These are phyloP conservation scores for Cheilosia soror DNA, from an alignment of 2,888 invertebrate species.

Conservation along the genomic window DNA sequence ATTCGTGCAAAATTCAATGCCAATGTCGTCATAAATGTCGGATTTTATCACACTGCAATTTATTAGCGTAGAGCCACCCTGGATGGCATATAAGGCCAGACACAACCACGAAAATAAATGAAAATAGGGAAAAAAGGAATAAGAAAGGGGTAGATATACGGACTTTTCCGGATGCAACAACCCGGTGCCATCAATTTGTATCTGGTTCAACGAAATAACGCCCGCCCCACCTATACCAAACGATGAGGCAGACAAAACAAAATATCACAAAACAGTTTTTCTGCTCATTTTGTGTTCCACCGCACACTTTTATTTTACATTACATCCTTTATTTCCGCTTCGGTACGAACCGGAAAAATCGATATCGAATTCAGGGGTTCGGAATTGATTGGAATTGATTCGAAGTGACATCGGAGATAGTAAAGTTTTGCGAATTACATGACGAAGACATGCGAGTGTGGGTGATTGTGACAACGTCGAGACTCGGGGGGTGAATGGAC, in stretches of 20 bases:
- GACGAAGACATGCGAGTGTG: constrained; percentile 66
- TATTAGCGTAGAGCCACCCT: constrained; percentile 57
- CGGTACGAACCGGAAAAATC: constrained; percentile 56
- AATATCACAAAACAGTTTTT: constrained; percentile 58
- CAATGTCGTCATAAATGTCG: constrained; percentile 78
- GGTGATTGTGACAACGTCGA: constrained; percentile 48
- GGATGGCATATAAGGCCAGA: constrained; percentile 48
- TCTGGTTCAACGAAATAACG: background rate
- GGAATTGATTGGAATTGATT: constrained; percentile 75
- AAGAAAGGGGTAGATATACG: background rate
- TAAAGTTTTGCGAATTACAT: constrained; percentile 76
- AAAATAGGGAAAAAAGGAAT: background rate
- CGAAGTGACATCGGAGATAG: constrained; percentile 69
- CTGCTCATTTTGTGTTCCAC: constrained; percentile 60
- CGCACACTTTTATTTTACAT: constrained; percentile 52
- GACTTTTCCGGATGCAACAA: constrained; percentile 41
- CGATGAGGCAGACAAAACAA: background rate
- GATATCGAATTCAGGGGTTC: constrained; percentile 66
- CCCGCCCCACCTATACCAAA: too few relatives aligned
- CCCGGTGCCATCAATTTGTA: background rate
- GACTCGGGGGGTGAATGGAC: constrained; percentile 76
- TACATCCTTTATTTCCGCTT: constrained; percentile 67
- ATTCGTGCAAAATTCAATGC: constrained; percentile 76
- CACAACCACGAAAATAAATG: constrained; percentile 26
- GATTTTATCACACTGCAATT: constrained; percentile 77